phyloP scores from a whole-genome alignment of 1,140 invertebrate species.

The Spodoptera litura region DNA sequence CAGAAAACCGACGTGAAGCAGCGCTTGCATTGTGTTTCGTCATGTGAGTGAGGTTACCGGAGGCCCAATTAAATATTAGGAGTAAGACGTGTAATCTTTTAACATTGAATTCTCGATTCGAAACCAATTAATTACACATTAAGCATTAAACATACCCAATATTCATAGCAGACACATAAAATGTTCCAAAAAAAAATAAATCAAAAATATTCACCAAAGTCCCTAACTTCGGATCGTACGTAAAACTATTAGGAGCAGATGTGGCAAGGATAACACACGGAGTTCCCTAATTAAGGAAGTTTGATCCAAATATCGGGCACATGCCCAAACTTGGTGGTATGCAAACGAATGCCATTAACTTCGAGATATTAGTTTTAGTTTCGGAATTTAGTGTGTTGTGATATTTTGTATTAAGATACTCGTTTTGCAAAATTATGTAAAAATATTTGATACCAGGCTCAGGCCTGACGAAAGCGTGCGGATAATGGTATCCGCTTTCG shows the following conservation, averaged over 20 bases:
- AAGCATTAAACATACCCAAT: neutral
- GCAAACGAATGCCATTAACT: conserved; percentile 1
- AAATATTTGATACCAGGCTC: no score
- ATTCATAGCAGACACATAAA: neutral
- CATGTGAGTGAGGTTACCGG: no score
- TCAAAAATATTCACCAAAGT: conserved; percentile 1
- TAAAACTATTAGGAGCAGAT: conserved; percentile 45
- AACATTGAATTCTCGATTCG: no score
- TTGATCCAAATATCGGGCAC: conserved; percentile 40
- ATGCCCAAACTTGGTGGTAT: conserved; percentile 13
- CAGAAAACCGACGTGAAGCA: no score
- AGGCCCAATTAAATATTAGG: no score
- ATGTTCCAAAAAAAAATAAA: neutral
- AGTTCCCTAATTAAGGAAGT: conserved; percentile 65
- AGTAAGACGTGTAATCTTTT: no score
- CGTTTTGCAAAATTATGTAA: no score
- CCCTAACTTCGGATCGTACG: neutral
- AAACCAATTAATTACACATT: no score
- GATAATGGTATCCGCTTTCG: no score
- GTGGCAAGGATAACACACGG: conserved; percentile 23
- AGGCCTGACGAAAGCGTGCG: no score
- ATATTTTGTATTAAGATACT: no score
- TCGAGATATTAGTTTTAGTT: conserved; percentile 9
- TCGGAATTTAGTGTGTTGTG: neutral
- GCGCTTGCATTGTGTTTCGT: no score